Conservation (phyloP, 2,888 invertebrate genomes). For the Metopia argyrocephala region DNA sequence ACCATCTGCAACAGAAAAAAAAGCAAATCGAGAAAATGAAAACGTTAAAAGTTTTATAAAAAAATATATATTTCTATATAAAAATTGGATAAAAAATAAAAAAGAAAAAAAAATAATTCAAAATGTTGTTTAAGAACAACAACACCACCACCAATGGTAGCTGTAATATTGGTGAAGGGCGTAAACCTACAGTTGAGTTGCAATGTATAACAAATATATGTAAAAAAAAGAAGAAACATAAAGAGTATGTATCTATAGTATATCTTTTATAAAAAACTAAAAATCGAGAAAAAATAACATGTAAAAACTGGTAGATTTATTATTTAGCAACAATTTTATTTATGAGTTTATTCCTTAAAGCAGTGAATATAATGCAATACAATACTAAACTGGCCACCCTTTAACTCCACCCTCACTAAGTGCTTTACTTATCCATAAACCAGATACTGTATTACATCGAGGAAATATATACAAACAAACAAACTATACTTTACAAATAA, state of each 20-base stretch:
- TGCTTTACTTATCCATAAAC: background rate
- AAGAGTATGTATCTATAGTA: too few species aligned
- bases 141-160: background rate
- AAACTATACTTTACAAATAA: slow-evolving; percentile 36
- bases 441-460: background rate
- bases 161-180: background rate
- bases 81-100: slow-evolving; percentile 5
- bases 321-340: slow-evolving; percentile 64
- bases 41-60: background rate
- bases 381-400: background rate
- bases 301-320: slow-evolving; percentile 55
- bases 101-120: slow-evolving; percentile 43
- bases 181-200: slow-evolving; percentile 6
- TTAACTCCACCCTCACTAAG: background rate
- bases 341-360: slow-evolving; percentile 63
- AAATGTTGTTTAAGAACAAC: slow-evolving; percentile 27
- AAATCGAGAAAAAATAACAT: background rate
- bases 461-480: background rate
- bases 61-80: slow-evolving; percentile 12
- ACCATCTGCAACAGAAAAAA: slow-evolving; percentile 74
- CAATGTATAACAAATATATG: background rate
- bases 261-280: background rate
- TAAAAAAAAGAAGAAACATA: background rate
- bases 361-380: slow-evolving; percentile 49
- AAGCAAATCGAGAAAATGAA: slow-evolving; percentile 28